Evolutionary conservation across 2,888 invertebrate species (phyloP), one percentile per base, ranked within the genome.

Genomic region (Altica lythri): DNA sequence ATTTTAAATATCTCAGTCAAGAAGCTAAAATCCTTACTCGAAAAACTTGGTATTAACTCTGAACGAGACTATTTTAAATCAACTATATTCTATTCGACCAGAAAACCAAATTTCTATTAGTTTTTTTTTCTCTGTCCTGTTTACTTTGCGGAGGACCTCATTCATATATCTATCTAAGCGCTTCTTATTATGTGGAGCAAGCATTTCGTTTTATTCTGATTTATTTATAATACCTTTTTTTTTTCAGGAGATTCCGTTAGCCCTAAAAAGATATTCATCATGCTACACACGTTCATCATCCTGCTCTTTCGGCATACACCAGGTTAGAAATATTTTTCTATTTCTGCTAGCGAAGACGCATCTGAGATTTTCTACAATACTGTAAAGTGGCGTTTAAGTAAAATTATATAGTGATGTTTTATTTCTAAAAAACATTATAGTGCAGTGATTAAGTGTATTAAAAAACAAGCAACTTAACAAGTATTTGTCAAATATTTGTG

Each of bases 401-500:
- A 34, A 9, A 19, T n/a, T n/a, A 19, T 35, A 35, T 17, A 45
- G 35, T 37, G 46, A 25, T 9, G 25, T 27, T 46, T 46, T 46
- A 27, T 12, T 46, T 46, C 32, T 8, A 30, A 32, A 38, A 48
- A 32, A 25, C 9, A 40, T 25, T 18, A 40, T 48, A 42, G 40
- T 49, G 22, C 19, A 42, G 29, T 49, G 38, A 40, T 40, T 49
- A 32, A 49, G 49, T 40, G 38, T 40, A 38, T 38, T 30, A 38
- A 30, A 29, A 29, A 29, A n/a, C 5, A n/a, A n/a, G 8, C 30
- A n/a, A n/a, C n/a, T n/a, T 12, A 13, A 8, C 22, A 35, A 22
- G 35, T 40, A 32, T 48, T 55, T 57, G 52, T 52, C 38, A 49
- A 58, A 52, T 60, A 57, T 52, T 55, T 60, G 60, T 60, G 60